Conservation (phyloP, 2,113 vertebrate species). For the Bubo bubo region DNA sequence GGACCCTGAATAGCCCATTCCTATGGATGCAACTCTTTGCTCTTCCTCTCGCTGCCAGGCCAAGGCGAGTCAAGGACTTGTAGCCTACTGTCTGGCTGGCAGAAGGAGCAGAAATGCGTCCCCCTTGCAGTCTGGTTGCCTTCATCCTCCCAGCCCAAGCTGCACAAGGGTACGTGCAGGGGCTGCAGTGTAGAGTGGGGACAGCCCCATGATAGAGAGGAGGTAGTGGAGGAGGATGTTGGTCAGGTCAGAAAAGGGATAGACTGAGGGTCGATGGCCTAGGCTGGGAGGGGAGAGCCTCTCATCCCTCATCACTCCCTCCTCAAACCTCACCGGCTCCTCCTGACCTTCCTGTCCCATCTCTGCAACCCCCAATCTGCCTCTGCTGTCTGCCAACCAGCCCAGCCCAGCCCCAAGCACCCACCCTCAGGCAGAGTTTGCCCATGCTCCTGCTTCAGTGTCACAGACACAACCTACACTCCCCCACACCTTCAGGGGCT, state of each 20-base stretch:
- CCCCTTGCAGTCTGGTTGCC: fast-evolving
- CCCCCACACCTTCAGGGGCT: not conserved
- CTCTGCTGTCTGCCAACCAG: not conserved
- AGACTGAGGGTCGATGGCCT: not conserved
- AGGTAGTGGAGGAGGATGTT: not conserved
- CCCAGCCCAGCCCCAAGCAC: fast-evolving
- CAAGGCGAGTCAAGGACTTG: fast-evolving
- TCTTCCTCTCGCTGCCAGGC: not conserved
- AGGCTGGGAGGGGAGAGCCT: not conserved
- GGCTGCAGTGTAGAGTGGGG: not conserved
- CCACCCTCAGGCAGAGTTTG: not conserved
- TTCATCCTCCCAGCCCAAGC: not conserved
- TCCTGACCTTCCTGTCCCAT: not conserved
- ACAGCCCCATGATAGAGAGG: fast-evolving
- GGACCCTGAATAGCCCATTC: not conserved
- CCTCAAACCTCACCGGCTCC: not conserved
- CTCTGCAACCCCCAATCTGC: not conserved
- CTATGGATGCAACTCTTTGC: not conserved
- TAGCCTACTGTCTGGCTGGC: not conserved
- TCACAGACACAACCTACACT: fast-evolving
- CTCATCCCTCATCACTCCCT: fast-evolving
- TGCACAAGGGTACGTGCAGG: fast-evolving
- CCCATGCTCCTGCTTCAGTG: fast-evolving
- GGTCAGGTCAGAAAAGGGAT: not conserved
- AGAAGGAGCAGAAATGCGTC: not conserved